Conservation (phyloP, 1,140 invertebrate species). For the Armadillidium nasatum region DNA sequence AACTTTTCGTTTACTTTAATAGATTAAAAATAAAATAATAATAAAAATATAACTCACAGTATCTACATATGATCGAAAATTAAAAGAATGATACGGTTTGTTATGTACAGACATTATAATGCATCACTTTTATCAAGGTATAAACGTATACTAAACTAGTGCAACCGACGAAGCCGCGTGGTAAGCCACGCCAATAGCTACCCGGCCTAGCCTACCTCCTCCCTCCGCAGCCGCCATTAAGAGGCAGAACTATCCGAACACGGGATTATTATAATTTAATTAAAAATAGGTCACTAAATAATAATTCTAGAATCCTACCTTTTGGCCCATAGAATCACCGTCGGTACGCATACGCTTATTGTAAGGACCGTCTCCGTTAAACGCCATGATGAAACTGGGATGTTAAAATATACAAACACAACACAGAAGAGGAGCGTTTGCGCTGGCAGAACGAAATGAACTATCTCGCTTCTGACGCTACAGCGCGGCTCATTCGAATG, state of each 20-base stretch:
- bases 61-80: neutral
- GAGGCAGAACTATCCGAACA: slow-evolving; percentile 7
- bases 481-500: neutral
- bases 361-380: slow-evolving; percentile 56
- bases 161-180: slow-evolving; percentile 9
- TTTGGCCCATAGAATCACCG: slow-evolving; percentile 54
- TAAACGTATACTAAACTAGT: slow-evolving; percentile 2
- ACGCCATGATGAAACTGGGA: slow-evolving; percentile 52
- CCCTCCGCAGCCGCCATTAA: neutral
- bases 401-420: slow-evolving; percentile 18
- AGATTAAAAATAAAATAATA: too few relatives aligned
- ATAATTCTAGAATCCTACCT: slow-evolving; percentile 46
- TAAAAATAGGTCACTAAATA: neutral
- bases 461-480: slow-evolving; percentile 1
- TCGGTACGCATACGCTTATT: slow-evolving; percentile 54
- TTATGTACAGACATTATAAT: slow-evolving; percentile 5
- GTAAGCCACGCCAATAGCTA: neutral
- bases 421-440: neutral
- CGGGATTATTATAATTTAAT: neutral
- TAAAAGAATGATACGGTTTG: neutral
- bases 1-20: too few relatives aligned
- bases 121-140: slow-evolving; percentile 12
- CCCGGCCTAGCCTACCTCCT: neutral
- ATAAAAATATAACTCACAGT: neutral
- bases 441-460: slow-evolving; percentile 3